These are phyloP conservation scores for Papilio glaucus DNA, from an alignment of 1,140 invertebrate genomes.

Conservation along the genomic window DNA sequence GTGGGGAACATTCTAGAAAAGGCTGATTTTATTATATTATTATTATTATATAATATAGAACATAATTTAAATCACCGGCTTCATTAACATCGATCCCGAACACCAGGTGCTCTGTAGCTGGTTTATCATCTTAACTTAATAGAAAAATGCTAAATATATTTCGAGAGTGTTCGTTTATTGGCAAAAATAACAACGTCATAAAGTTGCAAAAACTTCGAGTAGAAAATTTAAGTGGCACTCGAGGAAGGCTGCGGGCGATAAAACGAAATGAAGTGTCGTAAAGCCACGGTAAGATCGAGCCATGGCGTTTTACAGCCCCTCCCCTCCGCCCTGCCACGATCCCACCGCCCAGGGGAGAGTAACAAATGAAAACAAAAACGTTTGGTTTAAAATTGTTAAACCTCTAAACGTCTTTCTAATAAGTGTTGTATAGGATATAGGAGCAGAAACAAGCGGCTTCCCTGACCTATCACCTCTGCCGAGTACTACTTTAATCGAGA, in stretches of 20 bases:
- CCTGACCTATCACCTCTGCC: too few relatives aligned
- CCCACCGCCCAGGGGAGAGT: background rate
- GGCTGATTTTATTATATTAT: too few relatives aligned
- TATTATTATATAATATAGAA: too few relatives aligned
- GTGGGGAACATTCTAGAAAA: too few relatives aligned
- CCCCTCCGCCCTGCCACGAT: background rate
- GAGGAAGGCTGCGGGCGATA: constrained; percentile 21
- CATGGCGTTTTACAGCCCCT: constrained; percentile 9
- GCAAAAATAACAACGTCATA: constrained; percentile 21
- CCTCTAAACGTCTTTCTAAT: too few relatives aligned
- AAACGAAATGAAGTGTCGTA: constrained; percentile 22
- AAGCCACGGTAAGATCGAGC: background rate
- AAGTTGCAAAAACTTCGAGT: constrained; percentile 16
- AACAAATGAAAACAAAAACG: background rate
- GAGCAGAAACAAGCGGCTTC: too few relatives aligned
- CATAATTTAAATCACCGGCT: too few relatives aligned
- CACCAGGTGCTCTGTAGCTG: background rate
- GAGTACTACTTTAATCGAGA: background rate
- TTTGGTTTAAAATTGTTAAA: background rate
- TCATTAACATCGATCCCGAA: background rate
- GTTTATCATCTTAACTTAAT: constrained; percentile 2
- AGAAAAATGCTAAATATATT: constrained; percentile 2
- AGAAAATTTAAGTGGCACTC: constrained; percentile 20
- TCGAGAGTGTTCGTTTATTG: constrained; percentile 6
- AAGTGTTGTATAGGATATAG: too few relatives aligned